These are phyloP conservation scores for Emmelina monodactyla DNA, from an alignment of 2,888 invertebrate species.

Conservation along the genomic window DNA sequence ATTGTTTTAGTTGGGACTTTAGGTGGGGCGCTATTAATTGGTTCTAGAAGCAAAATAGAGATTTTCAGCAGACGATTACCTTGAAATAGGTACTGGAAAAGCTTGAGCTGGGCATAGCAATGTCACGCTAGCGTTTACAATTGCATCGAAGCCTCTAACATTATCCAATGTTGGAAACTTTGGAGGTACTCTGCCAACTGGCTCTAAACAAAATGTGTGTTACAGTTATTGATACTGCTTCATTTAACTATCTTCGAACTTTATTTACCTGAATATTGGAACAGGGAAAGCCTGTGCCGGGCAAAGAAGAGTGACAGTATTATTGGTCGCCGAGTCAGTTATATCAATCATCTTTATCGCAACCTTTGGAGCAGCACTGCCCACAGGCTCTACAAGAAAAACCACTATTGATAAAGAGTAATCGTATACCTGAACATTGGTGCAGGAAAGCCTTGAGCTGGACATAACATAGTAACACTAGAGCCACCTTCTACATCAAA, in stretches of 20 bases:
- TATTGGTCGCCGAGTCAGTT: slow-evolving; percentile 35
- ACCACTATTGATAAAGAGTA: slow-evolving; percentile 17
- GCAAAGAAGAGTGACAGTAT: slow-evolving; percentile 62
- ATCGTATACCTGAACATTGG: slow-evolving; percentile 68
- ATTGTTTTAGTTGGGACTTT: slow-evolving; percentile 68
- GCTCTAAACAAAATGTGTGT: slow-evolving; percentile 44
- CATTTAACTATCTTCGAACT: slow-evolving; percentile 5
- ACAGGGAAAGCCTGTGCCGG: slow-evolving; percentile 73
- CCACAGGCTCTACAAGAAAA: slow-evolving; percentile 69
- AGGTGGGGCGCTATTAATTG: slow-evolving; percentile 75
- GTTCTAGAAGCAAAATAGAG: slow-evolving; percentile 53
- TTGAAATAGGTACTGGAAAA: slow-evolving; percentile 69
- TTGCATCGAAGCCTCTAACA: slow-evolving; percentile 60
- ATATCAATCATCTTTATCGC: slow-evolving; percentile 63
- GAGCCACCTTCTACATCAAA: slow-evolving; percentile 64
- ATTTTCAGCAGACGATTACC: slow-evolving; percentile 53
- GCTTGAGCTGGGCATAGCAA: slow-evolving; percentile 77
- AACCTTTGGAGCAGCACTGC: slow-evolving; percentile 74
- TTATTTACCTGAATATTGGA: slow-evolving; percentile 71
- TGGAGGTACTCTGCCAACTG: slow-evolving; percentile 69
- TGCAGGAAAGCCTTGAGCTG: slow-evolving; percentile 79
- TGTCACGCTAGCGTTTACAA: slow-evolving; percentile 63
- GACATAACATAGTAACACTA: slow-evolving; percentile 70
- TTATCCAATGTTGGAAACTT: slow-evolving; percentile 78
- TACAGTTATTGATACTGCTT: not conserved